A percentile compares a stretch with the other conserved stretches of the same genome.
Conservation (phyloP, 1,140 invertebrate genomes). For the Leptinotarsa undecemlineata region DNA sequence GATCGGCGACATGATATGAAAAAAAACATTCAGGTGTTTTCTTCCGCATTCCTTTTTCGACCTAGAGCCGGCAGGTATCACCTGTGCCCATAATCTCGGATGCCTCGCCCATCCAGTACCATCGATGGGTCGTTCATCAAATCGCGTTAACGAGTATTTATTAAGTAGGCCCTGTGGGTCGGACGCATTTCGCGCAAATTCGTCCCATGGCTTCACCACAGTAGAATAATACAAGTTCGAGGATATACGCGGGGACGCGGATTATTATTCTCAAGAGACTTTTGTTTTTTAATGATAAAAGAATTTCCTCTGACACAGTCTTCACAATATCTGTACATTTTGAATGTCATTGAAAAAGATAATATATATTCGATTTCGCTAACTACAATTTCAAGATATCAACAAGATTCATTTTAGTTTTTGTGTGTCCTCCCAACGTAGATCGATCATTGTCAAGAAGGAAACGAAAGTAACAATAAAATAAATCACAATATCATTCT, state of each 20-base stretch:
- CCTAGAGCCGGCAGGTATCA: conserved; percentile 24
- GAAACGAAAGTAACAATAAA: too few species aligned
- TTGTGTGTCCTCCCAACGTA: too few species aligned
- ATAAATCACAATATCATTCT: too few species aligned
- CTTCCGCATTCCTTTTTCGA: conserved; percentile 26
- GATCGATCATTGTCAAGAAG: too few species aligned
- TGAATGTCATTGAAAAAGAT: too few species aligned
- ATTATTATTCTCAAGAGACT: not conserved
- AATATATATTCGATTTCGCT: too few species aligned
- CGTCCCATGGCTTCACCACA: not conserved
- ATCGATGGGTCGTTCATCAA: conserved; percentile 22
- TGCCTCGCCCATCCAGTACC: conserved; percentile 24
- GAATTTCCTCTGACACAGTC: too few species aligned
- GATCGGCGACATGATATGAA: conserved; percentile 12
- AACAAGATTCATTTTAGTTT: too few species aligned
- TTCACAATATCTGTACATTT: too few species aligned
- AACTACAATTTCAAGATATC: too few species aligned
- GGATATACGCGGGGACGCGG: not conserved
- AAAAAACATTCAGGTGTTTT: conserved; percentile 5
- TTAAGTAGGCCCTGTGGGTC: conserved; percentile 16
- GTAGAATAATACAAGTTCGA: not conserved
- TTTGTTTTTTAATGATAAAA: too few species aligned
- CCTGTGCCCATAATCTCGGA: conserved; percentile 29
- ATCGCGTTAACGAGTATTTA: conserved; percentile 15
- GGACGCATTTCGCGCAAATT: not conserved